Percentiles rank a stretch among this genome's conserved stretches.
These are phyloP conservation scores for Plumapathes pennacea DNA, from an alignment of 92 coral and sea anemone species.

Conservation along the genomic window DNA sequence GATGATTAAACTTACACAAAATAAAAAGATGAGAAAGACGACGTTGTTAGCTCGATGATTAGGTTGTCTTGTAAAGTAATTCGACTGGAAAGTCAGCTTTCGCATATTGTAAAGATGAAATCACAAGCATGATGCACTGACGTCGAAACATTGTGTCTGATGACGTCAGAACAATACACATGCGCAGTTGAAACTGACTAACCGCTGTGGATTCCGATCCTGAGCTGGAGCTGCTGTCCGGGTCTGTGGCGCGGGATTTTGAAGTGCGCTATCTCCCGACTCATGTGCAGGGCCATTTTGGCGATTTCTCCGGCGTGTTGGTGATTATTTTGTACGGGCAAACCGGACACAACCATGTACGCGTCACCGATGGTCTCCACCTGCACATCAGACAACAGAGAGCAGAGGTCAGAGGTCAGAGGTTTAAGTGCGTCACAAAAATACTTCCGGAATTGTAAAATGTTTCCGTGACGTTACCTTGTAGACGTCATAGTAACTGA, in stretches of 20 bases:
- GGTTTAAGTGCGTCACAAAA: no score
- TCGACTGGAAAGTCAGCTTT: no score
- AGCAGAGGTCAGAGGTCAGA: no score
- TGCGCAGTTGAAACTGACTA: neutral
- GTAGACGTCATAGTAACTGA: slow-evolving; percentile 93
- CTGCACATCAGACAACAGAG: slow-evolving; percentile 11
- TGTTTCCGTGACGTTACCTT: slow-evolving; percentile 56
- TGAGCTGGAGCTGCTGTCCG: slow-evolving; percentile 56
- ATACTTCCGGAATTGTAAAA: neutral
- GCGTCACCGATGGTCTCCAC: slow-evolving; percentile 92
- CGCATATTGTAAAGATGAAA: no score
- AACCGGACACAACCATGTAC: slow-evolving; percentile 88
- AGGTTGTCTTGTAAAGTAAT: no score
- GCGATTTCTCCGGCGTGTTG: slow-evolving; percentile 82
- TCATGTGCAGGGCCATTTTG: slow-evolving; percentile 71
- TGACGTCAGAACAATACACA: neutral
- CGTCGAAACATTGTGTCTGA: neutral
- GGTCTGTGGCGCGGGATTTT: slow-evolving; percentile 62
- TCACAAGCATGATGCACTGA: no score
- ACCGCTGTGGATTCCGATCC: slow-evolving; percentile 82
- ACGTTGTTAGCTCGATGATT: no score
- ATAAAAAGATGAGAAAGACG: no score
- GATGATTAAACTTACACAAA: no score
- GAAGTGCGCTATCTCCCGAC: slow-evolving; percentile 50
- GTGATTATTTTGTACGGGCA: slow-evolving; percentile 71